Percentiles rank a stretch among this genome's conserved stretches.
Evolutionary conservation across 2,113 vertebrate genomes (phyloP).

Genomic region (Myanophis thanlyinensis): DNA sequence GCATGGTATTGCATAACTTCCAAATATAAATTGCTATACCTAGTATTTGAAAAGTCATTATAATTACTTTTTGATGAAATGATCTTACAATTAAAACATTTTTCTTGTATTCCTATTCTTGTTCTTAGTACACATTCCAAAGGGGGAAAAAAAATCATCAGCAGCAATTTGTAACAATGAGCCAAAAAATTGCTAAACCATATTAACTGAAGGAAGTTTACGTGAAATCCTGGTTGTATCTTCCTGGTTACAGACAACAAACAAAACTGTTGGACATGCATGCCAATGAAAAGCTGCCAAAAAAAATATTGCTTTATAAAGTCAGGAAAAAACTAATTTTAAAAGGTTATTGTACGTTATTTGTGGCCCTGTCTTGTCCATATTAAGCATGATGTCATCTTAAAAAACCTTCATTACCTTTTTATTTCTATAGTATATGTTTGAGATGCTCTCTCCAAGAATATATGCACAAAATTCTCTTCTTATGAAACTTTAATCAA

Average conservation of each 20-base stretch:
- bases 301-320: constrained; percentile 85
- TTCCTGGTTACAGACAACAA: constrained; percentile 87
- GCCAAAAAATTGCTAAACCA: constrained; percentile 78
- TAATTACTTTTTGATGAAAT: constrained; percentile 54
- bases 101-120: constrained; percentile 70
- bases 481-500: constrained; percentile 59
- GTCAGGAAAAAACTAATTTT: constrained; percentile 86
- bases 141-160: constrained; percentile 72
- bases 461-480: constrained; percentile 49
- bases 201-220: constrained; percentile 75
- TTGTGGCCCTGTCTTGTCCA: constrained; percentile 80
- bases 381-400: constrained; percentile 78
- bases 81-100: constrained; percentile 47
- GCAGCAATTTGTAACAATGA: constrained; percentile 73
- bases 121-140: constrained; percentile 70
- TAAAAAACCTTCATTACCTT: constrained; percentile 71
- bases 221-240: constrained; percentile 79
- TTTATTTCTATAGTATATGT: constrained; percentile 69
- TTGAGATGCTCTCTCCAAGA: constrained; percentile 61
- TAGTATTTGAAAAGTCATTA: constrained; percentile 48
- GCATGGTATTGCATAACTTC: constrained; percentile 62
- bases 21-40: constrained; percentile 58
- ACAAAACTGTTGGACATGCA: constrained; percentile 72
- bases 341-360: constrained; percentile 83
- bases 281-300: constrained; percentile 77